These are phyloP conservation scores for Leptopilina clavipes DNA, from an alignment of 1,140 invertebrate species.

Conservation along the genomic window DNA sequence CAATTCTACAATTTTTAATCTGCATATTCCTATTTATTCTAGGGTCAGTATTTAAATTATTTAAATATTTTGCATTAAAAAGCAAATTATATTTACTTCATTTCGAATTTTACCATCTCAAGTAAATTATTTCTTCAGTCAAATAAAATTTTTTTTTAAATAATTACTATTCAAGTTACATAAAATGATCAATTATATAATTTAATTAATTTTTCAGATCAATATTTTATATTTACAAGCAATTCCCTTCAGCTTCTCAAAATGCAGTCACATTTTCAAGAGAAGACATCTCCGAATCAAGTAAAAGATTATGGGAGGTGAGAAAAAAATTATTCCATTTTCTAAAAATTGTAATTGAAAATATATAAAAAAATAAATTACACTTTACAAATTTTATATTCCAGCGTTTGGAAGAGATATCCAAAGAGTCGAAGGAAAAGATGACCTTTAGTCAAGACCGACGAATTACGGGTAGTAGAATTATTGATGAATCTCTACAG, in stretches of 20 bases:
- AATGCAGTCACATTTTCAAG: slow-evolving; percentile 67
- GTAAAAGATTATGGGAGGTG: slow-evolving; percentile 71
- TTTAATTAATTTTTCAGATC: slow-evolving; percentile 56
- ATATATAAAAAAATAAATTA: no score
- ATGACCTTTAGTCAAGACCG: slow-evolving; percentile 73
- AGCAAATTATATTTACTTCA: no score
- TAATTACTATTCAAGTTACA: not conserved
- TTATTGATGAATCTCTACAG: slow-evolving; percentile 83
- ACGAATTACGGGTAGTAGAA: slow-evolving; percentile 80
- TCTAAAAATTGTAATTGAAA: no score
- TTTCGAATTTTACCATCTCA: no score
- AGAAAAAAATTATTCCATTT: no score
- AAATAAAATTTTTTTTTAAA: not conserved
- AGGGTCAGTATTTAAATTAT: slow-evolving; percentile 60
- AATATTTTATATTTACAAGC: slow-evolving; percentile 70
- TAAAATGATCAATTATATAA: no score
- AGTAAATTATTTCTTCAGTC: no score
- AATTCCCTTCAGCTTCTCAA: slow-evolving; percentile 65
- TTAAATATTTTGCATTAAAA: slow-evolving; percentile 8
- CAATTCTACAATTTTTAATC: slow-evolving; percentile 61
- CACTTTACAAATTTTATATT: slow-evolving; percentile 41
- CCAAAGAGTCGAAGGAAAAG: slow-evolving; percentile 60
- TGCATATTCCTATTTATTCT: slow-evolving; percentile 66
- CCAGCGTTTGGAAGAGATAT: slow-evolving; percentile 64
- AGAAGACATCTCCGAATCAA: slow-evolving; percentile 72